These are phyloP conservation scores for Ophiodon elongatus DNA, from an alignment of 2,113 vertebrate species.

Conservation along the genomic window DNA sequence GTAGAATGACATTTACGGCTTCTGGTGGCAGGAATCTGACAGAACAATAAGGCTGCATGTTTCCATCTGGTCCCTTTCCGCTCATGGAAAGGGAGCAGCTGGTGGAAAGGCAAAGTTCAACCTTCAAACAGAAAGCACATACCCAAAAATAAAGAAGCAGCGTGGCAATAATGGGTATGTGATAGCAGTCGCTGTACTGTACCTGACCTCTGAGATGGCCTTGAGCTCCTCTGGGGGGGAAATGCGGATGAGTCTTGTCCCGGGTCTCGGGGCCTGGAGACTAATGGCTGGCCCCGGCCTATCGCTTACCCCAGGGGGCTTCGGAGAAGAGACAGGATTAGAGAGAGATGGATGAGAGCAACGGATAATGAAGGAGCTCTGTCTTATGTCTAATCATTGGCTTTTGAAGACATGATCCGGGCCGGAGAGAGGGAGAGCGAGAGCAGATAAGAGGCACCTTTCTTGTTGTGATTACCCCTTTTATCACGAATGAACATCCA, in stretches of 20 bases:
- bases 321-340: slow-evolving; percentile 74
- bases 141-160: not conserved
- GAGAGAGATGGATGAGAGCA: slow-evolving; percentile 69
- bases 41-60: slow-evolving; percentile 20
- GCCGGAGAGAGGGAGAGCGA: slow-evolving; percentile 25
- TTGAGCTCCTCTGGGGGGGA: slow-evolving; percentile 55
- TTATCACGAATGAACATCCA: slow-evolving; percentile 39
- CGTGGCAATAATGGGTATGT: slow-evolving; percentile 8
- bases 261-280: slow-evolving; percentile 52
- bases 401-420: slow-evolving; percentile 72
- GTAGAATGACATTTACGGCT: slow-evolving; percentile 41
- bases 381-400: slow-evolving; percentile 77
- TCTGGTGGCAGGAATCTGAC: slow-evolving; percentile 22
- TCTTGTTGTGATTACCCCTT: slow-evolving; percentile 60
- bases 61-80: not conserved
- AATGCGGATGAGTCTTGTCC: slow-evolving; percentile 52
- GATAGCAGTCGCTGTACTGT: slow-evolving; percentile 12
- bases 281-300: slow-evolving; percentile 67
- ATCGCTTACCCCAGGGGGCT: slow-evolving; percentile 51
- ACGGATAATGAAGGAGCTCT: slow-evolving; percentile 77
- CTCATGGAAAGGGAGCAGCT: slow-evolving; percentile 1
- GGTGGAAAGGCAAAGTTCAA: slow-evolving; percentile 23
- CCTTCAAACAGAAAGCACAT: slow-evolving; percentile 6
- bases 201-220: slow-evolving; percentile 50
- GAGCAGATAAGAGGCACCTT: slow-evolving; percentile 60